A percentile compares a stretch with the other conserved stretches of the same genome.
Evolutionary conservation across 2,797 vertebrate genomes (phyloP).

Genomic region (Squalus acanthias): DNA sequence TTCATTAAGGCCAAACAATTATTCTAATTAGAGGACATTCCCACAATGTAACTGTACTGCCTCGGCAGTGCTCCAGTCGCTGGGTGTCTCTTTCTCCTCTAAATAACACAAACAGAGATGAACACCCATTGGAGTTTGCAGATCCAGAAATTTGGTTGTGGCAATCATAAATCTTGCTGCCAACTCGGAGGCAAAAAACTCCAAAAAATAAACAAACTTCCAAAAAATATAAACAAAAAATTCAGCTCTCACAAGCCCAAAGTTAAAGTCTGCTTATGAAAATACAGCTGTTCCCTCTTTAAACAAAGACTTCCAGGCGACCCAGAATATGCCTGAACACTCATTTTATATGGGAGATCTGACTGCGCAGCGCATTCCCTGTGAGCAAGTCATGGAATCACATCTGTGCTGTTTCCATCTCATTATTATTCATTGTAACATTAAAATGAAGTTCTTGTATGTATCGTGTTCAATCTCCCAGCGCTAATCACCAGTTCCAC

Average conservation of each 20-base stretch:
- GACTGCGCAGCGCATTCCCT: background rate
- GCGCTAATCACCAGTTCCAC: background rate
- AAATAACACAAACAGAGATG: background rate
- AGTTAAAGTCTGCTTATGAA: background rate
- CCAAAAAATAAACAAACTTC: background rate
- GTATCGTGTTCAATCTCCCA: background rate
- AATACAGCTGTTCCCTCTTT: conserved; percentile 8
- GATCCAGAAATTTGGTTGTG: background rate
- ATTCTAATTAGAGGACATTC: background rate
- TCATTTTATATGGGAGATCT: background rate
- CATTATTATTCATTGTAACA: background rate
- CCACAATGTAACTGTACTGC: background rate
- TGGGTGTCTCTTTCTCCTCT: background rate
- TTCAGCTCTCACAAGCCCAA: background rate
- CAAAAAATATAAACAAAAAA: background rate
- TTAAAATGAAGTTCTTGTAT: background rate
- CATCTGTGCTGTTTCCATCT: background rate
- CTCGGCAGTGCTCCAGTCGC: background rate
- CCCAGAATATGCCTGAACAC: background rate
- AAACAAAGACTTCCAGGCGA: background rate
- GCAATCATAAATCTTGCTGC: background rate
- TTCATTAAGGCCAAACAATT: background rate
- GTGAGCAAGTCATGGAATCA: background rate
- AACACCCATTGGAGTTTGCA: background rate
- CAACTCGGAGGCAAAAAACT: background rate